A percentile compares a stretch with the other conserved stretches of the same genome.
Conservation (phyloP, 2,797 vertebrate species). For the Enteromius paludinosus region DNA sequence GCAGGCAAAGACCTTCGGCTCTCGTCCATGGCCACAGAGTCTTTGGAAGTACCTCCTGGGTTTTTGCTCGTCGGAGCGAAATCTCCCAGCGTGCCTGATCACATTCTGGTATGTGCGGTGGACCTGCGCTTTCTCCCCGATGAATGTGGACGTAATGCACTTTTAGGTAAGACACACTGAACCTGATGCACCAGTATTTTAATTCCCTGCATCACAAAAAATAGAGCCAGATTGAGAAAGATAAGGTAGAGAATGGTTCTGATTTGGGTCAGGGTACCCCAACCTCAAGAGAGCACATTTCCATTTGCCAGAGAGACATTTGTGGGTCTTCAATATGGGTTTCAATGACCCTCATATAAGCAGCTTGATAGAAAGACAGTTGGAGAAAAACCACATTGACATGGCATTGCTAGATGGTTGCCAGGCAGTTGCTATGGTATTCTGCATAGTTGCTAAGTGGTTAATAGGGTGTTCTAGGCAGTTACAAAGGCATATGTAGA, state of each 20-base stretch:
- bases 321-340: conserved; percentile 56
- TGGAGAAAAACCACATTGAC: not conserved
- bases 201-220: not conserved
- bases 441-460: not conserved
- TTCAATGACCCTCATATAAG: conserved; percentile 30
- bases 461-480: not conserved
- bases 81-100: conserved; percentile 87
- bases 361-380: not conserved
- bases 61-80: conserved; percentile 92
- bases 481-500: not conserved
- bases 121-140: conserved; percentile 94
- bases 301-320: conserved; percentile 34
- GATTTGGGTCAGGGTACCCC: conserved; percentile 57
- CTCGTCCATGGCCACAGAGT: conserved; percentile 83
- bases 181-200: conserved; percentile 6
- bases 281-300: conserved; percentile 32
- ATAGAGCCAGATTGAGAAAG: not conserved
- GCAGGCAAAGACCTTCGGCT: conserved; percentile 92
- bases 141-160: conserved; percentile 89
- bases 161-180: conserved; percentile 86
- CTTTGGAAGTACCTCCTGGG: conserved; percentile 86
- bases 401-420: not conserved
- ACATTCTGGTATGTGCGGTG: conserved; percentile 91
- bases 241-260: conserved; percentile 10
- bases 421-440: not conserved